Conservation (phyloP, 2,797 vertebrate genomes). For the Phoeniculus purpureus region DNA sequence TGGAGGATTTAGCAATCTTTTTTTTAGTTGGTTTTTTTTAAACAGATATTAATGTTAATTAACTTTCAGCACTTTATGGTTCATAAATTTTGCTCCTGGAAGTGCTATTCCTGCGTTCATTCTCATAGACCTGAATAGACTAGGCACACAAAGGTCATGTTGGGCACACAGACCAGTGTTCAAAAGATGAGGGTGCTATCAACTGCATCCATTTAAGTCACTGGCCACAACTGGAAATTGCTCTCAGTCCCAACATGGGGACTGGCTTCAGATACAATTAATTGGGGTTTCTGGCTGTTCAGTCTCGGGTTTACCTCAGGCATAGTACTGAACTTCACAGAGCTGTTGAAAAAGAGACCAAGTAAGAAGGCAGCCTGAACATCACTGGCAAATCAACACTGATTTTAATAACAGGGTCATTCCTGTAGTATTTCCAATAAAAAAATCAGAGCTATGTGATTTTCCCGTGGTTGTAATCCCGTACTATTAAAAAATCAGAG, state of each 20-base stretch:
- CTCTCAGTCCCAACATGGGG: not conserved
- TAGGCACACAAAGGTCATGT: not conserved
- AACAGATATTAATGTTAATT: not conserved
- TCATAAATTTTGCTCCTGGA: not conserved
- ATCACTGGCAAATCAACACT: not conserved
- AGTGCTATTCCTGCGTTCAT: not conserved
- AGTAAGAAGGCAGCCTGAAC: not conserved
- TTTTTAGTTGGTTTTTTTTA: not conserved
- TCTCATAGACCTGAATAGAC: not conserved
- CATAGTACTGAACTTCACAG: not conserved
- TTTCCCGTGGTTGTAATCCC: too few species aligned
- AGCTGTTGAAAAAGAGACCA: not conserved
- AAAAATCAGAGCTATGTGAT: constrained; percentile 2
- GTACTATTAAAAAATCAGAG: constrained; percentile 1
- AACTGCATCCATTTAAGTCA: not conserved
- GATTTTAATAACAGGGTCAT: not conserved
- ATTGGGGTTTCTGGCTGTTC: not conserved
- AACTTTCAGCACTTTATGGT: not conserved
- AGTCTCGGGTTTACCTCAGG: not conserved
- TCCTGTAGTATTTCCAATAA: not conserved
- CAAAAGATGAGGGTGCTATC: not conserved
- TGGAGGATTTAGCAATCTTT: not conserved
- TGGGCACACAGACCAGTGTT: not conserved
- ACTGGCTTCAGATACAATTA: not conserved
- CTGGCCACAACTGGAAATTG: not conserved